Evolutionary conservation across 2,113 vertebrate genomes (phyloP).

Genomic region (Patagioenas fasciata): DNA sequence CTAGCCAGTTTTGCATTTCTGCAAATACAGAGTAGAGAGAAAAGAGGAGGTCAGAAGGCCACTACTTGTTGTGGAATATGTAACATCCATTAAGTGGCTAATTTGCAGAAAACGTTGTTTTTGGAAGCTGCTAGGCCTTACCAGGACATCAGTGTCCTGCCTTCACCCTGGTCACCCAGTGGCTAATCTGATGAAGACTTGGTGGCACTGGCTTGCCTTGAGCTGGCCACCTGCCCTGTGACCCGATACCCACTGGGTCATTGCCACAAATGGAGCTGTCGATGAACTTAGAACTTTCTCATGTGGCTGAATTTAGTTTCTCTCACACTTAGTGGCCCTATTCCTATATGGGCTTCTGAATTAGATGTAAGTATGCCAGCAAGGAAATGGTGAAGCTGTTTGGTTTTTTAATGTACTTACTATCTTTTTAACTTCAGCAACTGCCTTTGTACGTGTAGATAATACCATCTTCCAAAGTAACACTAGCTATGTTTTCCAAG

Average conservation of each 20-base stretch:
- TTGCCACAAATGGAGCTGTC: background rate
- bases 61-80: background rate
- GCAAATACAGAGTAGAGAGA: background rate
- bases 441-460: background rate
- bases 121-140: background rate
- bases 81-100: background rate
- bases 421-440: background rate
- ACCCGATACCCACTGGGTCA: background rate
- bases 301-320: background rate
- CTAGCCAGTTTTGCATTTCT: background rate
- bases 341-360: background rate
- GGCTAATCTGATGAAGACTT: background rate
- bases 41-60: background rate
- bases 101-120: background rate
- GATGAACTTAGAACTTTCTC: background rate
- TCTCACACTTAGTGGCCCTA: fast-evolving
- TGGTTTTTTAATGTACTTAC: background rate
- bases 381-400: background rate
- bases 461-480: background rate
- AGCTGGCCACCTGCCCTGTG: background rate
- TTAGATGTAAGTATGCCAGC: background rate
- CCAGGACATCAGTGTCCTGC: background rate
- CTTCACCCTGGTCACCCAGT: background rate
- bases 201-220: background rate
- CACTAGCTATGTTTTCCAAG: fast-evolving